phyloP scores from a whole-genome alignment of 2,113 vertebrate species.

The Rhea pennata region DNA sequence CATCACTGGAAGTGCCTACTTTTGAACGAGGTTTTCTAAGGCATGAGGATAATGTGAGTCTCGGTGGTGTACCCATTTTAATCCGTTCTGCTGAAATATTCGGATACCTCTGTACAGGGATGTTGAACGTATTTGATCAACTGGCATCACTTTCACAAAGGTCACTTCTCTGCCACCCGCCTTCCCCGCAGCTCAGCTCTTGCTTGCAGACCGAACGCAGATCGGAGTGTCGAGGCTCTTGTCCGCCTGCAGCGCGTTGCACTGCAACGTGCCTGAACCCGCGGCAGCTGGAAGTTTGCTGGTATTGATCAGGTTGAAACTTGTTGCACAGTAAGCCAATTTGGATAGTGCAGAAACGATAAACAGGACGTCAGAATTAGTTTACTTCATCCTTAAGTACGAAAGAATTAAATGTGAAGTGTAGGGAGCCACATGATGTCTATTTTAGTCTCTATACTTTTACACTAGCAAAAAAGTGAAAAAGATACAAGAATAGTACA shows the following conservation, averaged over 20 bases:
- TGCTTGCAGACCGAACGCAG: neutral
- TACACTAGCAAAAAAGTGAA: neutral
- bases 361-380: neutral
- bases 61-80: neutral
- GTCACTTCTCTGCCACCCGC: accelerated
- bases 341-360: neutral
- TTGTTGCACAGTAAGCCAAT: neutral
- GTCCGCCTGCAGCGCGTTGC: neutral
- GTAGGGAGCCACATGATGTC: neutral
- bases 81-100: neutral
- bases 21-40: neutral
- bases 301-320: accelerated
- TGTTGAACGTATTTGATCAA: neutral
- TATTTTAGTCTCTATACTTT: neutral
- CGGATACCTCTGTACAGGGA: neutral
- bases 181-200: neutral
- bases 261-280: neutral
- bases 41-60: accelerated
- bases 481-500: neutral
- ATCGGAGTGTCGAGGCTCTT: neutral
- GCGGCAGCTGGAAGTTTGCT: neutral
- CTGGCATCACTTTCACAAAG: neutral
- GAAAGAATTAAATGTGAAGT: neutral
- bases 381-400: neutral
- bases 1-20: neutral